phyloP scores from a whole-genome alignment of 2,888 invertebrate genomes.

The Ophion obscuratus region DNA sequence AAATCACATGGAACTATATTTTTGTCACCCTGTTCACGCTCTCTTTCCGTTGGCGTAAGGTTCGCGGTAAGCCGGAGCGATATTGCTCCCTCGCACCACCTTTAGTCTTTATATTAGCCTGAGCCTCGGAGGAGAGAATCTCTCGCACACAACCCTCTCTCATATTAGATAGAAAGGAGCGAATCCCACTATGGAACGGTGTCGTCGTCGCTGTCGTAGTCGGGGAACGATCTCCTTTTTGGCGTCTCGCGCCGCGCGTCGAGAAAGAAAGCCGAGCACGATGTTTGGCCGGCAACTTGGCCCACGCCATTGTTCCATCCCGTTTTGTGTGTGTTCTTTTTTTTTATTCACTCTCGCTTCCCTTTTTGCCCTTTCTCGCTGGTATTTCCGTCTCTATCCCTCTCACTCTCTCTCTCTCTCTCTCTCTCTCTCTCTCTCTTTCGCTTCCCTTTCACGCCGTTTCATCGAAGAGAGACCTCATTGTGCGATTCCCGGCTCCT shows the following conservation, averaged over 20 bases:
- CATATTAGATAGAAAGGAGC: slow-evolving; percentile 56
- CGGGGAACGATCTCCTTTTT: slow-evolving; percentile 57
- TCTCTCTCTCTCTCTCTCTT: slow-evolving; percentile 54
- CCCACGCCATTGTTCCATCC: slow-evolving; percentile 79
- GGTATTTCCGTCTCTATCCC: slow-evolving; percentile 2
- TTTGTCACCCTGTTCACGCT: slow-evolving; percentile 7
- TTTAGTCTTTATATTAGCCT: slow-evolving; percentile 69
- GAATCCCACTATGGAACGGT: slow-evolving; percentile 17
- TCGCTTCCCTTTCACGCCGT: slow-evolving; percentile 68
- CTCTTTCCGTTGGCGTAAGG: slow-evolving; percentile 22
- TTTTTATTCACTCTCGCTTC: slow-evolving; percentile 47
- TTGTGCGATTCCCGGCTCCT: slow-evolving; percentile 76
- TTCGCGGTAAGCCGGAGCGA: slow-evolving; percentile 65
- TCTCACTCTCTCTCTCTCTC: slow-evolving; percentile 27
- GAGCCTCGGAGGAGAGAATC: slow-evolving; percentile 52
- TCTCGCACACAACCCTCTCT: slow-evolving; percentile 61
- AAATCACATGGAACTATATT: not conserved
- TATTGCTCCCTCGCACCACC: slow-evolving; percentile 60
- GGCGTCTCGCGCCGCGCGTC: slow-evolving; percentile 63
- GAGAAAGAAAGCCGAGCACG: slow-evolving; percentile 66
- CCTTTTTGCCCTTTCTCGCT: slow-evolving; percentile 47
- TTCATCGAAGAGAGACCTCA: slow-evolving; percentile 73
- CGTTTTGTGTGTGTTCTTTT: slow-evolving; percentile 72
- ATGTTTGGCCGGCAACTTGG: slow-evolving; percentile 75
- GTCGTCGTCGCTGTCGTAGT: slow-evolving; percentile 35